A percentile compares a stretch with the other conserved stretches of the same genome.
Evolutionary conservation across 2,888 invertebrate genomes (phyloP).

Genomic region (Oscheius sp.): DNA sequence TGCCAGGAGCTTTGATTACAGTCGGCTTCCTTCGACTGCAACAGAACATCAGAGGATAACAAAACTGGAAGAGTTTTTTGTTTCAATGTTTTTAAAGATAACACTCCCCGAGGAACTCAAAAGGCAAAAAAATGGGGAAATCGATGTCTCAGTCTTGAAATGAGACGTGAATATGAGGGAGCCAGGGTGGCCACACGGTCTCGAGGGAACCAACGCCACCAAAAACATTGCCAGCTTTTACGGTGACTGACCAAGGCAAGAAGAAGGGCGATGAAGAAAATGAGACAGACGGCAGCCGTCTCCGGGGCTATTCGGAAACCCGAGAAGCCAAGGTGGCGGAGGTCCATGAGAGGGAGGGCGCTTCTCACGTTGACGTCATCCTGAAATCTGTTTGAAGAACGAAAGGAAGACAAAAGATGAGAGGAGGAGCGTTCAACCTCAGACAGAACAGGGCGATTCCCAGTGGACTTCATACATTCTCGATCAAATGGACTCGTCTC

Average conservation of each 20-base stretch:
- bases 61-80: constrained; percentile 38
- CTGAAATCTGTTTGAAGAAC: neutral
- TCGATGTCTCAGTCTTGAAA: constrained; percentile 24
- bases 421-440: constrained; percentile 18
- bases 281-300: constrained; percentile 10
- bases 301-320: constrained; percentile 24
- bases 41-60: constrained; percentile 52
- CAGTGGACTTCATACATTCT: constrained; percentile 11
- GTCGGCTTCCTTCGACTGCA: constrained; percentile 44
- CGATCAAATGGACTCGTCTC: constrained; percentile 5
- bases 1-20: constrained; percentile 44
- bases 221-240: constrained; percentile 14
- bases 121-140: constrained; percentile 15
- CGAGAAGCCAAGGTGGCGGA: constrained; percentile 28
- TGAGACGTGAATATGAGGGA: constrained; percentile 28
- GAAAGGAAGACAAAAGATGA: neutral
- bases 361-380: constrained; percentile 14
- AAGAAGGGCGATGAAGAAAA: constrained; percentile 10
- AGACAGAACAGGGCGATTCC: constrained; percentile 6
- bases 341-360: constrained; percentile 5
- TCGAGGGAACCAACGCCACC: constrained; percentile 9
- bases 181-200: constrained; percentile 7
- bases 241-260: constrained; percentile 7
- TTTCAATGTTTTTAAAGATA: neutral
- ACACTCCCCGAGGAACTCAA: constrained; percentile 1